Conservation (phyloP, 1,140 invertebrate species). For the Zaprionus kolodkinae region DNA sequence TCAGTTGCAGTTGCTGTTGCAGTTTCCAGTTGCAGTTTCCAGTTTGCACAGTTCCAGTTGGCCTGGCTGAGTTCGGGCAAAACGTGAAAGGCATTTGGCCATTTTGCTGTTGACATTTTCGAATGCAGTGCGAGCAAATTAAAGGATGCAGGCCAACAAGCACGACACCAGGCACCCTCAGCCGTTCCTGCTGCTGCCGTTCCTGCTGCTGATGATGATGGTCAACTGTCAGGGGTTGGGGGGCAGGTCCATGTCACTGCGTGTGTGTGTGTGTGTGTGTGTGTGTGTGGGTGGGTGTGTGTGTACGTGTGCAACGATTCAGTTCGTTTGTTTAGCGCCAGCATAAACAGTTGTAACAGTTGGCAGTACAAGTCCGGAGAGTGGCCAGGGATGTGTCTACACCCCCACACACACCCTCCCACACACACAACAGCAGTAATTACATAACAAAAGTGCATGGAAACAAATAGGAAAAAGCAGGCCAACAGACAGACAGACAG, state of each 20-base stretch:
- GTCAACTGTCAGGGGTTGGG: slow-evolving; percentile 32
- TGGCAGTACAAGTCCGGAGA: slow-evolving; percentile 58
- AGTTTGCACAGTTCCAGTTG: slow-evolving; percentile 10
- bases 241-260: slow-evolving; percentile 1
- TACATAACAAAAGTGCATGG: slow-evolving; percentile 74
- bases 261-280: slow-evolving; percentile 42
- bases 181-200: neutral
- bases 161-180: slow-evolving; percentile 5
- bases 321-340: slow-evolving; percentile 71
- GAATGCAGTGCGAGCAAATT: slow-evolving; percentile 55
- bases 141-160: slow-evolving; percentile 57
- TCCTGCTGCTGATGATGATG: slow-evolving; percentile 46
- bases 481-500: neutral
- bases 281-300: slow-evolving; percentile 38
- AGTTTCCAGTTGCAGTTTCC: slow-evolving; percentile 11
- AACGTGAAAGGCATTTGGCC: slow-evolving; percentile 62
- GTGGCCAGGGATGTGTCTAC: neutral
- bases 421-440: slow-evolving; percentile 55
- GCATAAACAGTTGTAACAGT: slow-evolving; percentile 80
- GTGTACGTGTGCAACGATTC: slow-evolving; percentile 40
- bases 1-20: slow-evolving; percentile 2
- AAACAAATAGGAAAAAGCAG: slow-evolving; percentile 43
- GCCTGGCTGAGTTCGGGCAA: slow-evolving; percentile 10
- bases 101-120: slow-evolving; percentile 71
- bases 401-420: neutral